Evolutionary conservation across 2,113 vertebrate genomes (phyloP).

Genomic region (Polypterus senegalus): DNA sequence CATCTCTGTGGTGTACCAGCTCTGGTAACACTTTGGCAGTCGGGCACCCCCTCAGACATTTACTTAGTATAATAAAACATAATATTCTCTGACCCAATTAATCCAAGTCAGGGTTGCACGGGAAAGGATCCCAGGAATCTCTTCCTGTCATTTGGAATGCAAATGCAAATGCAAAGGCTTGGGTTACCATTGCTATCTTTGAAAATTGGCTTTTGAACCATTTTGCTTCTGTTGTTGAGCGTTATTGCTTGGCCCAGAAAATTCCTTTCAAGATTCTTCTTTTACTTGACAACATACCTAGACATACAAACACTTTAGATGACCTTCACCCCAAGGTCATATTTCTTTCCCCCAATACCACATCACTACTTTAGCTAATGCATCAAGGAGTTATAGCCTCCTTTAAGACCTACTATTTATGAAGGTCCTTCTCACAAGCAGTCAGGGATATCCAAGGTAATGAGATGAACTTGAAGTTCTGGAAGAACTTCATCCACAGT

Average conservation of each 20-base stretch:
- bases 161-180: conserved; percentile 15
- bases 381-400: conserved; percentile 6
- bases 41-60: too few relatives aligned
- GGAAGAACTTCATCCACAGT: too few relatives aligned
- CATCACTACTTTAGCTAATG: conserved; percentile 2
- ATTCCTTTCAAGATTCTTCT: conserved; percentile 20
- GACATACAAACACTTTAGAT: conserved; percentile 5
- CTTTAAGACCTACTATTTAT: background rate
- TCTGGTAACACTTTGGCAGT: too few relatives aligned
- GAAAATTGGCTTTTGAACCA: conserved; percentile 11
- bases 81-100: too few relatives aligned
- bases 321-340: conserved; percentile 10
- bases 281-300: conserved; percentile 10
- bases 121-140: background rate
- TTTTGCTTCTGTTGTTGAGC: conserved; percentile 16
- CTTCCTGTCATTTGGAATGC: background rate
- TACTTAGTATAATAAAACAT: too few relatives aligned
- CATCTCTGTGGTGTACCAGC: too few relatives aligned
- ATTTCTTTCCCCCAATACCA: conserved; percentile 3
- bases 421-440: conserved; percentile 16
- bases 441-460: background rate
- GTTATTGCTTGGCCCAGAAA: conserved; percentile 12
- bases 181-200: conserved; percentile 20
- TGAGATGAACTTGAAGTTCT: too few relatives aligned
- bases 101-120: too few relatives aligned